Conservation (phyloP, 1,140 invertebrate genomes). For the Heliothis virescens region DNA sequence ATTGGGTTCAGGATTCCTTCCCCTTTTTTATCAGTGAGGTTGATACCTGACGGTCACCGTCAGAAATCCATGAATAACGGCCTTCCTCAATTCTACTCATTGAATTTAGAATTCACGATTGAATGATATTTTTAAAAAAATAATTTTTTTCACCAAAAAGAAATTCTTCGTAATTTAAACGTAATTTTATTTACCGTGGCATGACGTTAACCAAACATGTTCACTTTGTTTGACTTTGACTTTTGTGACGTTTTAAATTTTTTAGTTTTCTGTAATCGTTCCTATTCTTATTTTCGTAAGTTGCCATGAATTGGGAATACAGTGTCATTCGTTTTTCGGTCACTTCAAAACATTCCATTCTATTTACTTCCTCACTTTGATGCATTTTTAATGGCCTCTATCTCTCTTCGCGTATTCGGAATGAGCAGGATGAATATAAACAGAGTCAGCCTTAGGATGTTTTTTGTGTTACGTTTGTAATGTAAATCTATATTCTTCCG, state of each 20-base stretch:
- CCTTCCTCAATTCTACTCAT: too few species aligned
- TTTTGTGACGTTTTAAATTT: background rate
- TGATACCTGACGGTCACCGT: too few species aligned
- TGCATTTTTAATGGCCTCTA: background rate
- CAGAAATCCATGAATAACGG: too few species aligned
- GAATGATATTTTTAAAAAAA: too few species aligned
- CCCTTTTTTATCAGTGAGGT: too few species aligned
- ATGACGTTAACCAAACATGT: constrained; percentile 28
- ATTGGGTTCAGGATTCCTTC: too few species aligned
- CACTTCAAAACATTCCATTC: too few species aligned
- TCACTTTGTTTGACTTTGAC: background rate
- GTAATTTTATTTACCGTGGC: constrained; percentile 25
- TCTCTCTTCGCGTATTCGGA: background rate
- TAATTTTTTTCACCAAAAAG: constrained; percentile 1
- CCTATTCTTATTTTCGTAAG: background rate
- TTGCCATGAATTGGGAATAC: too few species aligned
- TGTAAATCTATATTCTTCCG: constrained; percentile 10
- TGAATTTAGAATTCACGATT: too few species aligned
- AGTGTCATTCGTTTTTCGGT: too few species aligned
- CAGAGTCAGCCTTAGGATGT: background rate
- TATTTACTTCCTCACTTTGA: too few species aligned
- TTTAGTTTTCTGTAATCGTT: background rate
- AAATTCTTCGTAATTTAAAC: background rate
- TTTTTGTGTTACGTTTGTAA: constrained; percentile 7
- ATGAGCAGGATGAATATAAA: background rate